Conservation (phyloP, 2,888 invertebrate species). For the Odontomyia ornata region DNA sequence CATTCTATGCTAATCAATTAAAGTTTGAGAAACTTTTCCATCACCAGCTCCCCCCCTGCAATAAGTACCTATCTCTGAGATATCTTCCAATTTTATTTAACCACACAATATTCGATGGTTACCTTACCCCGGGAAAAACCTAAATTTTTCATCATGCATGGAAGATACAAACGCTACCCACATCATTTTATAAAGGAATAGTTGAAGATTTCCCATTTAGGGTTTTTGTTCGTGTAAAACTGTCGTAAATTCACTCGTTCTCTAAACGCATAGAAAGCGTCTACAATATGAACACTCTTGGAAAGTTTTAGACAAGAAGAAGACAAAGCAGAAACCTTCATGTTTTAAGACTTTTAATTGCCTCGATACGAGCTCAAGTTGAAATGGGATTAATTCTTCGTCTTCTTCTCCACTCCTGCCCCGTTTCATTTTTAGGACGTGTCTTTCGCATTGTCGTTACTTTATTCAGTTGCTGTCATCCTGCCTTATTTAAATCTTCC, state of each 20-base stretch:
- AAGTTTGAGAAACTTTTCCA: too few relatives aligned
- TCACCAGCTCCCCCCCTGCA: too few relatives aligned
- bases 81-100: too few relatives aligned
- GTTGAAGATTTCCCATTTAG: background rate
- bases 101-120: too few relatives aligned
- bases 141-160: too few relatives aligned
- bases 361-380: conserved; percentile 29
- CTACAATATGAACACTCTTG: too few relatives aligned
- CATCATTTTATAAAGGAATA: background rate
- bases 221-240: background rate
- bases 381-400: conserved; percentile 20
- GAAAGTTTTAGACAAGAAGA: conserved; percentile 15
- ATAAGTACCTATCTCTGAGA: too few relatives aligned
- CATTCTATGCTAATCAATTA: too few relatives aligned
- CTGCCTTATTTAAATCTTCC: background rate
- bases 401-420: background rate
- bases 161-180: too few relatives aligned
- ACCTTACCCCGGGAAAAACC: too few relatives aligned
- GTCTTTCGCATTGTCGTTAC: background rate
- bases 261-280: too few relatives aligned
- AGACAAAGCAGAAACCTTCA: background rate
- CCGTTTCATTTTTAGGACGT: background rate
- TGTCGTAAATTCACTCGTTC: background rate
- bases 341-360: conserved; percentile 29
- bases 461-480: conserved; percentile 1